A percentile compares a stretch with the other conserved stretches of the same genome.
Conservation (phyloP, 2,797 vertebrate genomes). For the Acomys russatus region DNA sequence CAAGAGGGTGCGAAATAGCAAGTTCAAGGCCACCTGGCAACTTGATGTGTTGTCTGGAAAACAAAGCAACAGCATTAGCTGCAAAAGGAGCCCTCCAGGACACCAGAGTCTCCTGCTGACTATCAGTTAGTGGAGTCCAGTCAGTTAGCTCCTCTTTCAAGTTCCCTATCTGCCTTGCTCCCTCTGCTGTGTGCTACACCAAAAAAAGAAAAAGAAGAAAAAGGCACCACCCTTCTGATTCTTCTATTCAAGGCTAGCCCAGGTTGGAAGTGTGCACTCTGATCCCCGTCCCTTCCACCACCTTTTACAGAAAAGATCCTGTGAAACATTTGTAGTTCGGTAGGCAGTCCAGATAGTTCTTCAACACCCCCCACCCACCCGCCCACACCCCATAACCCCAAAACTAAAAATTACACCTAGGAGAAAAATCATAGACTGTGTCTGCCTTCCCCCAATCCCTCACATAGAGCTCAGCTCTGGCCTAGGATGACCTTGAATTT, state of each 20-base stretch:
- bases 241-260: constrained; percentile 22
- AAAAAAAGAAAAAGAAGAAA: no score
- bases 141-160: not conserved
- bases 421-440: not conserved
- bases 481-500: not conserved
- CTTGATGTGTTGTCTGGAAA: not conserved
- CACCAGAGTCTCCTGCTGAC: not conserved
- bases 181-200: not conserved
- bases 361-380: not conserved
- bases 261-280: not conserved
- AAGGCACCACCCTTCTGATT: not conserved
- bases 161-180: not conserved
- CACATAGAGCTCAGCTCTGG: not conserved
- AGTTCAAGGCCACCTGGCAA: not conserved
- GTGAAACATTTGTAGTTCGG: not conserved
- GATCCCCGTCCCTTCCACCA: not conserved
- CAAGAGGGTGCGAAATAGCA: not conserved
- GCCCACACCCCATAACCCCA: not conserved
- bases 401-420: not conserved
- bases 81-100: not conserved
- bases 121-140: not conserved
- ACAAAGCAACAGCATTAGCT: not conserved
- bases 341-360: not conserved
- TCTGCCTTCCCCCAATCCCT: not conserved
- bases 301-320: not conserved